Percentiles rank a stretch among this genome's conserved stretches.
These are phyloP conservation scores for Drosophila albomicans DNA, from an alignment of 1,140 invertebrate genomes.

Conservation along the genomic window DNA sequence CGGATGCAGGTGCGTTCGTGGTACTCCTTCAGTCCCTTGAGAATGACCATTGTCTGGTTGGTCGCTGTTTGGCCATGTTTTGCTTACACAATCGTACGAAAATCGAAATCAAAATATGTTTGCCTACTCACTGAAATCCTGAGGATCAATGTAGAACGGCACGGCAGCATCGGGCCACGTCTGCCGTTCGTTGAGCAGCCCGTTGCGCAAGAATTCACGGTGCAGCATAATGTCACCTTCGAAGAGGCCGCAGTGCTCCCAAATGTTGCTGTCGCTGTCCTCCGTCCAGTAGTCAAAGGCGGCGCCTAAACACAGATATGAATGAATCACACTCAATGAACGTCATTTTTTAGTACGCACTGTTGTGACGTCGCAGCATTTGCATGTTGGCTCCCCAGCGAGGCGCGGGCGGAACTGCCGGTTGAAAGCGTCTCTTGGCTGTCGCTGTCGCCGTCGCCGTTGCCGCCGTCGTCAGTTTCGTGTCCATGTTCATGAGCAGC, in stretches of 20 bases:
- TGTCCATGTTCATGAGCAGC: not conserved
- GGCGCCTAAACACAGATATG: conserved; percentile 77
- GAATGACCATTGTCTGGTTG: conserved; percentile 86
- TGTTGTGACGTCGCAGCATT: conserved; percentile 77
- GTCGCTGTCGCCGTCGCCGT: not conserved
- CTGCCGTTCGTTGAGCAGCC: conserved; percentile 86
- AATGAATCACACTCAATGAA: too few species aligned
- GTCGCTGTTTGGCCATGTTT: conserved; percentile 33
- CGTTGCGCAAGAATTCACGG: conserved; percentile 86
- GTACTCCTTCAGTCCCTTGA: conserved; percentile 89
- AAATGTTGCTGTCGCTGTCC: conserved; percentile 87
- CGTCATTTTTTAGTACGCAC: conserved; percentile 44
- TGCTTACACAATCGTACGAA: conserved; percentile 22
- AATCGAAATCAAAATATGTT: conserved; percentile 51
- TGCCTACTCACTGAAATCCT: conserved; percentile 88
- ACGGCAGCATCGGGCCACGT: conserved; percentile 89
- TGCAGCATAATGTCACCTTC: conserved; percentile 88
- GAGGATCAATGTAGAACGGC: conserved; percentile 87
- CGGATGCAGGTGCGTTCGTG: conserved; percentile 90
- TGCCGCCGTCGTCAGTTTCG: not conserved
- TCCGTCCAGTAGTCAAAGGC: conserved; percentile 87
- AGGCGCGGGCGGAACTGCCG: conserved; percentile 61
- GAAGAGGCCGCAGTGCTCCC: conserved; percentile 87
- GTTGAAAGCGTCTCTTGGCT: conserved; percentile 29
- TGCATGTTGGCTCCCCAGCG: conserved; percentile 81